Evolutionary conservation across 2,888 invertebrate genomes (phyloP).

Genomic region (Watsonalla cultraria): DNA sequence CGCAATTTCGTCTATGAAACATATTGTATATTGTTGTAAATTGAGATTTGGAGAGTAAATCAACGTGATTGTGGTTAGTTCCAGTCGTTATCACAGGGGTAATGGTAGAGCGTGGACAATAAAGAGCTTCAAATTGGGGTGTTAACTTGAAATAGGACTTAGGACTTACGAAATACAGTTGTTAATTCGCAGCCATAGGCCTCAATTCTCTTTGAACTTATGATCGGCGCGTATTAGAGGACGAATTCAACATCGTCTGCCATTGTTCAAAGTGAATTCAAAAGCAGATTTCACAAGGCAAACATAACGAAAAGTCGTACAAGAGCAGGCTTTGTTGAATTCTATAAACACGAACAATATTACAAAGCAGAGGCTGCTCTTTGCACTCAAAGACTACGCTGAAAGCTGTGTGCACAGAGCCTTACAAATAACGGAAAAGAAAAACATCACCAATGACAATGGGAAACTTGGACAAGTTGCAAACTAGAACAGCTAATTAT

Average conservation of each 20-base stretch:
- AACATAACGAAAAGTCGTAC: too few species aligned
- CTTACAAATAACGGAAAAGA: background rate
- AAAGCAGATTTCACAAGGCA: too few species aligned
- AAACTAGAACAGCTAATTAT: conserved; percentile 31
- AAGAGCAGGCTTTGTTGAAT: too few species aligned
- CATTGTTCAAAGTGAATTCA: too few species aligned
- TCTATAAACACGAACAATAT: too few species aligned
- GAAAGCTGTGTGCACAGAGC: background rate
- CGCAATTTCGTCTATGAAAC: background rate
- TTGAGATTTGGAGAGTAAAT: background rate
- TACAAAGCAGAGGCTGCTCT: background rate
- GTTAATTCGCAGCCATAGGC: background rate
- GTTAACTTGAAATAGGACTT: background rate
- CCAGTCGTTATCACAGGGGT: background rate
- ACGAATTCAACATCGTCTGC: too few species aligned
- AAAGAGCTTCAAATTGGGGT: background rate
- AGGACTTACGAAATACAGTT: background rate
- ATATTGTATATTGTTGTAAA: background rate
- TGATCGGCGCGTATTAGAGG: background rate
- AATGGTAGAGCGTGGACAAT: background rate
- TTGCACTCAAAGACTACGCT: background rate
- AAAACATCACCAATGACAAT: background rate
- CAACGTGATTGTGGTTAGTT: background rate
- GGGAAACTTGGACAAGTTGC: conserved; percentile 6
- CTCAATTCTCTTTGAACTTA: background rate